A percentile compares a stretch with the other conserved stretches of the same genome.
Evolutionary conservation across 1,140 invertebrate species (phyloP).

Genomic region (Drosophila ananassae): DNA sequence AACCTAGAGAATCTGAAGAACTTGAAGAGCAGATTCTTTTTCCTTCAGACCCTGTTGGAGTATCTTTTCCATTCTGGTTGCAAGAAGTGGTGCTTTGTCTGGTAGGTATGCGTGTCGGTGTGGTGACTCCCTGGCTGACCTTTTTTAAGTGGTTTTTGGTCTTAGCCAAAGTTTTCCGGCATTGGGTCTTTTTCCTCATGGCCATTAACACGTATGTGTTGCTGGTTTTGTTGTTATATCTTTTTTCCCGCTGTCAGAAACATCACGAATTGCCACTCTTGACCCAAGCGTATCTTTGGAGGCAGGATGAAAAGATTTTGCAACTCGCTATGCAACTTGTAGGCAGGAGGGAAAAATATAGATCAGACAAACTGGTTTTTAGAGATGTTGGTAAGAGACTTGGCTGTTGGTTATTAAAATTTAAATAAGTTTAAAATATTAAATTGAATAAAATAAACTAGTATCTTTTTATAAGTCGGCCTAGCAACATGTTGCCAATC

Average conservation of each 20-base stretch:
- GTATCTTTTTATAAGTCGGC: neutral
- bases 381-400: neutral
- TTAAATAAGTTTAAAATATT: neutral
- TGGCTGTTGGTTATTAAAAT: neutral
- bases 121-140: slow-evolving; percentile 35
- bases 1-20: slow-evolving; percentile 14
- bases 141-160: slow-evolving; percentile 49
- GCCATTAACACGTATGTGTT: slow-evolving; percentile 35
- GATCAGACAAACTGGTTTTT: slow-evolving; percentile 33
- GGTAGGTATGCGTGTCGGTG: neutral
- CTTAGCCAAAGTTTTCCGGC: slow-evolving; percentile 53
- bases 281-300: slow-evolving; percentile 40
- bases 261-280: slow-evolving; percentile 58
- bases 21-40: slow-evolving; percentile 14
- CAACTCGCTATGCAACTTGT: slow-evolving; percentile 46
- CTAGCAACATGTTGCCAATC: slow-evolving; percentile 40
- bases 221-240: slow-evolving; percentile 22
- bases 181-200: neutral
- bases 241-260: slow-evolving; percentile 27
- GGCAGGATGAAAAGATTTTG: slow-evolving; percentile 10
- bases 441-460: neutral
- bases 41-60: slow-evolving; percentile 10
- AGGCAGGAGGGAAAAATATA: slow-evolving; percentile 17
- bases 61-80: slow-evolving; percentile 10
- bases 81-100: neutral